Base-by-base conservation (phyloP, 2,888 invertebrate genomes). In the Subacronicta megacephala region DNA sequence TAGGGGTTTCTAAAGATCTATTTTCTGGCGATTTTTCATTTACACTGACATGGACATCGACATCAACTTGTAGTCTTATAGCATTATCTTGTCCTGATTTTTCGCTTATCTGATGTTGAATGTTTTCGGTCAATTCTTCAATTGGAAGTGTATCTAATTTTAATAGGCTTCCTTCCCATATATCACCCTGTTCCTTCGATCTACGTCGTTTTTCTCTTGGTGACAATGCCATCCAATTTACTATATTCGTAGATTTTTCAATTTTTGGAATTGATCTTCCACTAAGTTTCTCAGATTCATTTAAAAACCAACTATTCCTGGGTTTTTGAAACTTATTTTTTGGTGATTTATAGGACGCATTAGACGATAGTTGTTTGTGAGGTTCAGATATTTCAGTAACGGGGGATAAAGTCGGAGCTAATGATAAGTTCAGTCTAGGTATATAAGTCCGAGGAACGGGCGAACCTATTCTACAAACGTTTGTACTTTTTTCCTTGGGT, bases 371-470 rank as follows among this genome's bases (percentile, higher is more conserved):
- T 45, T 68, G 66, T 52, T 77, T 84, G 31, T 69, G 77, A 0
- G 85, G 77, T 71, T 93, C 94, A 9, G 87, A 78, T 52, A 90
- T 68, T 78, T 93, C 93, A 7, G 90, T 85, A 0, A 93, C 85
- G 5, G 92, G 91, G 1, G 93, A 90, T 37, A 93, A 74, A 36
- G 84, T 85, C 15, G 87, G 84, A 1, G 80, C 81, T 49, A 84
- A 61, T 1, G 85, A 80, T 40, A 92, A 64, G 55, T 90, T 82
- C 10, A 92, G 72, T 67, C 85, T 82, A 0, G 92, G 90, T 59
- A 91, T 81, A 46, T 77, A 84, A 3, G 80, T 46, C 1, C 73
- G 62, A 12, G 89, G 87, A 13, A 87, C 81, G 1, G 91, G 91
- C 1, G 90, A 88, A 1, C 88, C 73, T 44, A 84, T 66, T 78